Evolutionary conservation across 2,888 invertebrate species (phyloP), one percentile per base, ranked within the genome.

Genomic region (Geotrupes spiniger): DNA sequence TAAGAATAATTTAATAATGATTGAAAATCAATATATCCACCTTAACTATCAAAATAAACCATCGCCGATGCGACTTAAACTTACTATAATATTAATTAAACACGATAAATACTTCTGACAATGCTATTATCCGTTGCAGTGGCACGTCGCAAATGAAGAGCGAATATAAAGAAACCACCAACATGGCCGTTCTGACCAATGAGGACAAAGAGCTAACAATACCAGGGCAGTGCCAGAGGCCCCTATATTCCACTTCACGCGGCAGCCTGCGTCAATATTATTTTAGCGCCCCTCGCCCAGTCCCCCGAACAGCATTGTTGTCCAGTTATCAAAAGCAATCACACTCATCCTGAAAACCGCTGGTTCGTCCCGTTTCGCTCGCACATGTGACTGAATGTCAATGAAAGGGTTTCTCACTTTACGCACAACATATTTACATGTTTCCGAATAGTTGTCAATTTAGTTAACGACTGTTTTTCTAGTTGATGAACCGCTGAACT

Each of bases 141-240:
- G 14, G 8, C 38, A 38, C 38, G 25, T 21, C 17, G 11, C 12
- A 14, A 38, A 38, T 38, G 11, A 38, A 17, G 25, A 38, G 29
- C 26, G 36, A 38, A 45, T 40, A 36, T 36, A 46, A 46, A 42
- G 46, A 46, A 51, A 42, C 46, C 39, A 38, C 39, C 64, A 69
- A 66, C 56, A 68, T 69, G 69, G 68, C 68, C 68, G 59, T 60
- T 55, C 54, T 56, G 59, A 56, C 69, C 69, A 69, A 69, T 69
- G 59, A 60, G 59, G 61, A 58, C 53, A 56, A 49, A 60, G 58
- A 51, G 53, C 53, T 48, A 52, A 57, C 58, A 57, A 56, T 52
- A 46, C 52, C 54, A 52, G 58, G 57, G 56, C 54, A 56, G 58
- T 54, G 56, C 56, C 49, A 55, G 54, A 55, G 60, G 56, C 61